These are phyloP conservation scores for Philonicus albiceps DNA, from an alignment of 2,888 invertebrate species.

Conservation along the genomic window DNA sequence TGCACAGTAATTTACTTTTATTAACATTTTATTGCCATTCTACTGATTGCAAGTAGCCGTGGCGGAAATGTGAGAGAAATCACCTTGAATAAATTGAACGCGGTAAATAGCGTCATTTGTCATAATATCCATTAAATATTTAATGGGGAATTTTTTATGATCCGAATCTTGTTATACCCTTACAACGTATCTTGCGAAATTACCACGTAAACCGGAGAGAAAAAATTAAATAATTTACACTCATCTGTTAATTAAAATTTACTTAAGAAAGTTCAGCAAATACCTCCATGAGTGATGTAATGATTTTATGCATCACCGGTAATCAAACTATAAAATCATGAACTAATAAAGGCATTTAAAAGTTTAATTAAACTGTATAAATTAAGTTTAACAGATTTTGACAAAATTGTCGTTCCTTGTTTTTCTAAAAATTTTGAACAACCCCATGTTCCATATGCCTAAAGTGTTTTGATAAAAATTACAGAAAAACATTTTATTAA, in stretches of 20 bases:
- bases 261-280: too few relatives aligned
- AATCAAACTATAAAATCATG: too few relatives aligned
- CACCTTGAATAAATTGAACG: not conserved
- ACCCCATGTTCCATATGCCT: too few relatives aligned
- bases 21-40: slow-evolving; percentile 19
- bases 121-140: not conserved
- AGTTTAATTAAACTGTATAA: too few relatives aligned
- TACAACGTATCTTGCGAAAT: not conserved
- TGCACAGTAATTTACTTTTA: slow-evolving; percentile 25
- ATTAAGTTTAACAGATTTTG: too few relatives aligned
- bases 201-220: not conserved
- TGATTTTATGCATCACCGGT: too few relatives aligned
- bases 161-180: not conserved
- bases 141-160: not conserved
- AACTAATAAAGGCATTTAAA: too few relatives aligned
- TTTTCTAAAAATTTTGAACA: too few relatives aligned
- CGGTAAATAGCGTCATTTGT: not conserved
- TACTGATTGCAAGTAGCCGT: not conserved
- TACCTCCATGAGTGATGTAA: too few relatives aligned
- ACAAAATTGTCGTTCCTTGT: too few relatives aligned
- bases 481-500: too few relatives aligned
- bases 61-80: not conserved
- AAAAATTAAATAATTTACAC: not conserved
- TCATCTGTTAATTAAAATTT: not conserved
- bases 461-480: too few relatives aligned